Base-by-base conservation (phyloP, 2,888 invertebrate genomes). In the Temnothorax unifasciatus region DNA sequence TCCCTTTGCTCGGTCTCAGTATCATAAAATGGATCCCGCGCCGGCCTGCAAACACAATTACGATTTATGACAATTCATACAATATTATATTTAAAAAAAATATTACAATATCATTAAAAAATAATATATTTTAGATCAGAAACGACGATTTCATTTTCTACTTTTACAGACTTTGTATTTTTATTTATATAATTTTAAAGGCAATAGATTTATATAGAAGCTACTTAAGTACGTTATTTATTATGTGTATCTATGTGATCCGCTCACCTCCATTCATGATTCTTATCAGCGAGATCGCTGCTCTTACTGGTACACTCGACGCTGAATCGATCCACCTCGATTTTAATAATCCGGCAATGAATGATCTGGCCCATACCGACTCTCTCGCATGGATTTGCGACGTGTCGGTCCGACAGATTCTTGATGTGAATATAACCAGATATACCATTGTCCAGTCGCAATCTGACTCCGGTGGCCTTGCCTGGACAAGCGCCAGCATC, bases 401-500 rank as follows among this genome's bases (percentile, higher is more conserved):
- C 99, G 92, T 98, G 98, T 84, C 98, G 98, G 94, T 99, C 99
- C 0, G 99, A 99, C 59, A 99, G 96, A 95, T 98, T 98, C 95
- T 98, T 98, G 83, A 98, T 98, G 93, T 98, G 98, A 92, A 99
- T 98, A 94, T 99, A 99, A 0, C 99, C 99, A 18, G 97, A 97
- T 52, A 98, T 96, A 0, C 98, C 98, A 94, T 99, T 99, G 95
- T 99, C 99, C 3, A 99, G 95, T 0, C 98, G 96, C 59, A 98
- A 96, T 85, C 98, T 96, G 0, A 99, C 97, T 0, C 99, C 99
- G 0, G 98, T 98, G 0, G 99, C 98, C 94, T 98, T 98, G 0
- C 99, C 99, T 0, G 98, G 99, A 95, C 99, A 99, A 1, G 97
- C 97, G 44, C 98, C 98, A 0, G 98, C 98, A 95, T 99, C 99